These are phyloP conservation scores for Xestia rhomboidea DNA, from an alignment of 2,888 invertebrate species.

Conservation along the genomic window DNA sequence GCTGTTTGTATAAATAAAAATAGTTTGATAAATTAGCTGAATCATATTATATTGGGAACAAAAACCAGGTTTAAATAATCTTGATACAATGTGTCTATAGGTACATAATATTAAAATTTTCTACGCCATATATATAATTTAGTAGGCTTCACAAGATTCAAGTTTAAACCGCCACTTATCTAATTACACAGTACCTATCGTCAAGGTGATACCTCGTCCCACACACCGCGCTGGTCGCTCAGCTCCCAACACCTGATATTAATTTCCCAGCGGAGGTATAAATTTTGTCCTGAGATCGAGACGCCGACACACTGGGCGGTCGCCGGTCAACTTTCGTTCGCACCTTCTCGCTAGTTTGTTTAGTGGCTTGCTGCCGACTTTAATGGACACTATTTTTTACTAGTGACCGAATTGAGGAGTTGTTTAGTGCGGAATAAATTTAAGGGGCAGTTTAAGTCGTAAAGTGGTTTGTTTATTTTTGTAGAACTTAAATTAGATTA, in stretches of 20 bases:
- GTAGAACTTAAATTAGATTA: background rate
- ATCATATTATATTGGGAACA: background rate
- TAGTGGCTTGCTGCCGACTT: conserved; percentile 35
- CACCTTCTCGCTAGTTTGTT: conserved; percentile 45
- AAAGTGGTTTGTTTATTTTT: conserved; percentile 9
- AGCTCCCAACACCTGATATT: conserved; percentile 83
- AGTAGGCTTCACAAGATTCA: conserved; percentile 1
- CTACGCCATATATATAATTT: background rate
- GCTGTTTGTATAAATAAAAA: background rate
- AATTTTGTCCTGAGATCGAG: conserved; percentile 83
- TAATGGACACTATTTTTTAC: conserved; percentile 38
- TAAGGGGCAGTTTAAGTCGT: background rate
- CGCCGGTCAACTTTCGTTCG: conserved; percentile 56
- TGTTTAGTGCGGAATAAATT: conserved; percentile 10
- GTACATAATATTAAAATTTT: background rate
- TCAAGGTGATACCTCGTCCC: conserved; percentile 51
- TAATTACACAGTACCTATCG: conserved; percentile 58
- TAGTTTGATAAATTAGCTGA: background rate
- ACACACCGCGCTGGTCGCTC: conserved; percentile 62
- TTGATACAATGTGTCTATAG: background rate
- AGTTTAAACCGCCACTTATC: conserved; percentile 44
- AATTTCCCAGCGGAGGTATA: conserved; percentile 89
- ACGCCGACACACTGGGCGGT: conserved; percentile 71
- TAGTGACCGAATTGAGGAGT: conserved; percentile 7
- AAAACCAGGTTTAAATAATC: background rate